Evolutionary conservation across 1,140 invertebrate genomes (phyloP).

Genomic region (Drosophila trapezifrons): DNA sequence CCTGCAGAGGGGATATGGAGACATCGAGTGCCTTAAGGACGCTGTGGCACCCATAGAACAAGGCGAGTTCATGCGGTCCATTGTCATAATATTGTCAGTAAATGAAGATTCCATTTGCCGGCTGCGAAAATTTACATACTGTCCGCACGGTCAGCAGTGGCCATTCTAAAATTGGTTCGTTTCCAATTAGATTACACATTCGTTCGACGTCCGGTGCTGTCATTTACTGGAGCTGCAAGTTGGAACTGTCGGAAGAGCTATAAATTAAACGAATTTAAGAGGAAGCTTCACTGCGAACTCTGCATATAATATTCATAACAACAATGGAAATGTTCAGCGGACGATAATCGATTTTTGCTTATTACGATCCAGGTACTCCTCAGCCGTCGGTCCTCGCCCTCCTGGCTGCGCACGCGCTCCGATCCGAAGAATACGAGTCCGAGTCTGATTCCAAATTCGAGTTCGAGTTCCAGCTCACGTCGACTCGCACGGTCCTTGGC

Average conservation of each 20-base stretch:
- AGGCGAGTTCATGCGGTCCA: conserved; percentile 25
- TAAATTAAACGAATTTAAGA: conserved; percentile 81
- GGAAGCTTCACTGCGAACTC: conserved; percentile 59
- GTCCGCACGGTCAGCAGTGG: conserved; percentile 3
- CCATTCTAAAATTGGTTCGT: conserved; percentile 33
- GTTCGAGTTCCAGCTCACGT: conserved; percentile 1
- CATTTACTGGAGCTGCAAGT: conserved; percentile 45
- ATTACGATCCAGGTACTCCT: conserved; percentile 70
- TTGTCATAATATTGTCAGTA: conserved; percentile 53
- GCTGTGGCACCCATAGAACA: conserved; percentile 22
- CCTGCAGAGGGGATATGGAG: conserved; percentile 1
- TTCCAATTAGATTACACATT: conserved; percentile 56
- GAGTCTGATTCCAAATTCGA: conserved; percentile 5
- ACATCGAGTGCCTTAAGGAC: conserved; percentile 32
- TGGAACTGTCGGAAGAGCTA: conserved; percentile 70
- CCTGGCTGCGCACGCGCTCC: conserved; percentile 58
- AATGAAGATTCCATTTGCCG: conserved; percentile 42
- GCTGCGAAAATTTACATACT: conserved; percentile 33
- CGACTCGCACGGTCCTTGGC: conserved; percentile 31
- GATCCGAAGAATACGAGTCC: conserved; percentile 14
- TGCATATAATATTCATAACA: conserved; percentile 79
- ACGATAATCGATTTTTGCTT: conserved; percentile 84
- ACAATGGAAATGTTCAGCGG: conserved; percentile 77
- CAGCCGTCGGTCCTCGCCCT: conserved; percentile 14
- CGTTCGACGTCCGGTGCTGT: conserved; percentile 63